Conservation (phyloP, 2,797 vertebrate species). For the Anabacerthia variegaticeps region DNA sequence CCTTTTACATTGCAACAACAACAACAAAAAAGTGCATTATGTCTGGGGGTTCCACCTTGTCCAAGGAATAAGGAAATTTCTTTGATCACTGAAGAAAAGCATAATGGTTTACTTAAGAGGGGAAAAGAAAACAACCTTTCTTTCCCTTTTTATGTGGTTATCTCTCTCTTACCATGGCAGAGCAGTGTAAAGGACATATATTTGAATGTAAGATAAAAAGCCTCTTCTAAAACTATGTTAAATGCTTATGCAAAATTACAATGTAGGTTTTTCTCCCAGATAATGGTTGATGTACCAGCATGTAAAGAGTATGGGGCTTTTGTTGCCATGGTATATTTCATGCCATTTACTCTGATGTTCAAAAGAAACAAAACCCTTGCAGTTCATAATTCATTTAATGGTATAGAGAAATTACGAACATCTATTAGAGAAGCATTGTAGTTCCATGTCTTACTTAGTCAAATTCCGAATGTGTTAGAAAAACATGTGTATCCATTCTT, state of each 20-base stretch:
- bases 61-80: slow-evolving; percentile 3
- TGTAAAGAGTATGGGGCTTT: neutral
- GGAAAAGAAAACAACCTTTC: neutral
- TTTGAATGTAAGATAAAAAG: neutral
- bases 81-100: slow-evolving; percentile 14
- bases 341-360: neutral
- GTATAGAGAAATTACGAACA: neutral
- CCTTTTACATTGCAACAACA: neutral
- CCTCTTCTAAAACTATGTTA: neutral
- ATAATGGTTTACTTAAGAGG: neutral
- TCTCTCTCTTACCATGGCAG: neutral
- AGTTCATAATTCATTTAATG: neutral
- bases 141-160: neutral
- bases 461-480: neutral
- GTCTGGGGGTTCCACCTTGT: neutral
- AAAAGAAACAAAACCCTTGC: neutral
- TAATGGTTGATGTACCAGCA: neutral
- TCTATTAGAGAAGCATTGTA: neutral
- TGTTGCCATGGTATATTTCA: neutral
- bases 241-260: neutral
- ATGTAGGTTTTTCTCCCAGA: neutral
- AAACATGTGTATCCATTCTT: accelerated
- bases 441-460: neutral
- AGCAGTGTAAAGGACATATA: neutral
- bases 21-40: neutral